Evolutionary conservation across 2,888 invertebrate genomes (phyloP).

Genomic region (Cheilosia vulpina): DNA sequence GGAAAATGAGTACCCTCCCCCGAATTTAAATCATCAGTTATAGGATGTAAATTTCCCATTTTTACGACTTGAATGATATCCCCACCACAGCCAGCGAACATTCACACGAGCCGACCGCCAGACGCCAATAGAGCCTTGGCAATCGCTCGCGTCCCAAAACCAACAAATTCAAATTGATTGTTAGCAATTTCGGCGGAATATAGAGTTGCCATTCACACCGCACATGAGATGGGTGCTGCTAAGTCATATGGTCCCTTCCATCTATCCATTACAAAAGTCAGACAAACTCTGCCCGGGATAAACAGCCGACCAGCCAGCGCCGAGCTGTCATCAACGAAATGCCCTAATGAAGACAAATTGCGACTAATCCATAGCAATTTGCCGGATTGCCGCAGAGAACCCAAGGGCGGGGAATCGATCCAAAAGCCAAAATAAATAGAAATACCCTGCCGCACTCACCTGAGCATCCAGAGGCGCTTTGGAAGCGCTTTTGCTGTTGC

Average conservation of each 20-base stretch:
- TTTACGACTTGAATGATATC: constrained; percentile 12
- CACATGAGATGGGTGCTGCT: constrained; percentile 2
- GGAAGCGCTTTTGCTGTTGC: constrained; percentile 62
- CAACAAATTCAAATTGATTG: constrained; percentile 59
- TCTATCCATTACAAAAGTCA: constrained; percentile 7
- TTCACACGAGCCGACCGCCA: constrained; percentile 2
- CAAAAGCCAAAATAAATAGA: neutral
- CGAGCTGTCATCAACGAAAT: constrained; percentile 1
- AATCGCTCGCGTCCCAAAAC: constrained; percentile 3
- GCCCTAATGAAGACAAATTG: constrained; percentile 65
- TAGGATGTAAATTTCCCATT: constrained; percentile 2
- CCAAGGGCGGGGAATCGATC: constrained; percentile 11
- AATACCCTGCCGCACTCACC: constrained; percentile 75
- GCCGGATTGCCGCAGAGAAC: constrained; percentile 29
- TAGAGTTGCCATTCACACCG: neutral
- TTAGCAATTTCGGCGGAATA: constrained; percentile 25
- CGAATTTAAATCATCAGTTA: too few species aligned
- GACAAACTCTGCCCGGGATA: constrained; percentile 1
- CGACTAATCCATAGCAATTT: constrained; percentile 45
- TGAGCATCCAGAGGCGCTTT: constrained; percentile 75
- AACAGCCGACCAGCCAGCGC: neutral
- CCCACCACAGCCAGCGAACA: neutral
- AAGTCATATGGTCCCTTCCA: constrained; percentile 16
- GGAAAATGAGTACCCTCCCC: too few species aligned
- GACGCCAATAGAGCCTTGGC: constrained; percentile 39